Evolutionary conservation across 2,113 vertebrate genomes (phyloP), one percentile per base, ranked within the genome.

Genomic region (Vimba vimba): DNA sequence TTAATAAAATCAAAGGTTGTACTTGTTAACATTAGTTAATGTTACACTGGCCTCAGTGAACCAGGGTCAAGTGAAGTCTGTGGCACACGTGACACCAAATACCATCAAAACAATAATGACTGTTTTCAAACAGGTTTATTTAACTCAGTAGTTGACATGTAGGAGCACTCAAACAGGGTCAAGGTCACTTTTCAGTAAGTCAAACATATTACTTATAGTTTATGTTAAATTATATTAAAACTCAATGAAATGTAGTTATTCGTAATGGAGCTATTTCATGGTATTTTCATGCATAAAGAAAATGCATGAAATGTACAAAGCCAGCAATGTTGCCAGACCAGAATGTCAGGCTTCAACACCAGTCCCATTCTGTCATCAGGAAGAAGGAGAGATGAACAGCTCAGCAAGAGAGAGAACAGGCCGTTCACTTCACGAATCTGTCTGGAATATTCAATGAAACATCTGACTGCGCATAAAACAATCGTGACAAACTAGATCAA

Each of bases 371-470:
- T 21, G 30, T 36, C 30, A 36, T n/a, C 71, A 75, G 43, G 43
- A 55, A 52, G 25, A 77, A 6, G 8, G 4, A 47, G 75, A 77
- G 27, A 77, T 33, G 27, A 77, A 33, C 75, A 77, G 75, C 15
- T 77, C 75, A 21, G 75, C 75, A 55, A 0, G 25, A 77, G n/a
- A 50, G 25, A 33, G 75, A 77, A 30, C 74, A 50, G 74, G 39
- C 39, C 25, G 71, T 6, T 47, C 71, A 74, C 43, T 4, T 17
- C 71, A 25, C 3, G 2, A 47, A 75, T 47, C 43, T 75, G 71
- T 1, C 23, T 47, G 6, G 71, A 74, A 47, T 74, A 74, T 74
- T 74, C 23, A 74, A 25, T 74, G 12, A 74, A 74, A 74, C 71
- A 4, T 47, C 39, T 50, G 43, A 73, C 39, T 47, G 10, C 43